phyloP scores from a whole-genome alignment of 2,113 vertebrate genomes.

The Piaya cayana region DNA sequence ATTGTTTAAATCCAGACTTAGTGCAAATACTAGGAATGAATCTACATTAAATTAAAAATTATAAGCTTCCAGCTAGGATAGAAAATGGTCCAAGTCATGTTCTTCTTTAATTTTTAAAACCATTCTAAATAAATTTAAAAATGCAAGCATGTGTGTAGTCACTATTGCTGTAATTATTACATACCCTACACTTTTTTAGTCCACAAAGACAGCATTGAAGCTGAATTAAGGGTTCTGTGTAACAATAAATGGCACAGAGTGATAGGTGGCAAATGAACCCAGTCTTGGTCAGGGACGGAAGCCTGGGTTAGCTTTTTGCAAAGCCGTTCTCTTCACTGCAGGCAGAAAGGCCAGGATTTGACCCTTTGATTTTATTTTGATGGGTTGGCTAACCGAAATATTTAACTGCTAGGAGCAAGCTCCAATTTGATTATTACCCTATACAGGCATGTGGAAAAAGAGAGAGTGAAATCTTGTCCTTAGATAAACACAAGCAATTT shows the following conservation, averaged over 20 bases:
- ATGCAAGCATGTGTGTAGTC: neutral
- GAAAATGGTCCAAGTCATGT: neutral
- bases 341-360: neutral
- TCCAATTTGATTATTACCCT: constrained; percentile 50
- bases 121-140: neutral
- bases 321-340: neutral
- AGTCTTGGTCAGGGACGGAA: accelerated
- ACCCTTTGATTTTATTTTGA: neutral
- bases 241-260: neutral
- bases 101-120: neutral
- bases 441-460: constrained; percentile 61
- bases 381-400: constrained; percentile 22
- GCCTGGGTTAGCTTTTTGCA: neutral
- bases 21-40: neutral
- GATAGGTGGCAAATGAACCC: neutral
- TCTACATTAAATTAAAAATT: neutral
- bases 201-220: neutral
- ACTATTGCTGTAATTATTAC: neutral
- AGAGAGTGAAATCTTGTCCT: constrained; percentile 34
- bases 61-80: neutral
- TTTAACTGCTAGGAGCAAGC: constrained; percentile 38
- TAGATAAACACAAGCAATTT: constrained; percentile 49
- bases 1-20: neutral
- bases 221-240: neutral
- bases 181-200: neutral